Base-by-base conservation (phyloP, 64 coral and sea anemone species). In the Hydrozoanthus tunicans region DNA sequence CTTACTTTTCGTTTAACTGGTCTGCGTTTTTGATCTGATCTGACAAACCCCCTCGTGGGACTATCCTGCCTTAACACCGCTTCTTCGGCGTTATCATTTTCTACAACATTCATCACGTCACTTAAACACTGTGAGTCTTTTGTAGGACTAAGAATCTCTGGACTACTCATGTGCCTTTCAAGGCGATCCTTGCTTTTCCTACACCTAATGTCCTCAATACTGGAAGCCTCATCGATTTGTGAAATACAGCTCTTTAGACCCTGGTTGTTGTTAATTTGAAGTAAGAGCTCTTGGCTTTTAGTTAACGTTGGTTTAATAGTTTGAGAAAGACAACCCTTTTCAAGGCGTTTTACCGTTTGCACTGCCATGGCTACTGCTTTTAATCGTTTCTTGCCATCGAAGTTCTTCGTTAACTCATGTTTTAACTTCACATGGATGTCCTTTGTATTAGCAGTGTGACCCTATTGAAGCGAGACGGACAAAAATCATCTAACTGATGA, bases 401-500 rank as follows among this genome's bases (percentile, higher is more conserved):
- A 99, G 89, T 99, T 99, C 90, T 92, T 99, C 57, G 92, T 96
- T 60, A 99, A 65, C 77, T 99, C 97, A 24, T 91, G 91, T 89
- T 32, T 83, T 82, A 99, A 79, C 74, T 91, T 94, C 55, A 89
- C 85, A 78, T 96, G 97, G 67, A 99, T 93, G 53, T 99, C 94
- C 78, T 95, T 94, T 52, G 95, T 92, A 54, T 89, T 93, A 53
- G 94, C 90, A 17, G 97, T 99, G 92, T 96, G 92, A 20, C 97
- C 97, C 97, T 99, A 53, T 15, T 3, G 9, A 6, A 81, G 56
- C 77, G 71, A 80, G 25, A 67, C 15, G 32, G 51, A 79, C 5
- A 65, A 80, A 64, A 56, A 12, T 14, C 51, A 23, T 77, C 17
- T 5, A 51, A 26, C 67, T n/a, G 12, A 20, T 5, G 66, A 69